Evolutionary conservation across 2,888 invertebrate species (phyloP), one percentile per base, ranked within the genome.

Genomic region (Andrena marginata): DNA sequence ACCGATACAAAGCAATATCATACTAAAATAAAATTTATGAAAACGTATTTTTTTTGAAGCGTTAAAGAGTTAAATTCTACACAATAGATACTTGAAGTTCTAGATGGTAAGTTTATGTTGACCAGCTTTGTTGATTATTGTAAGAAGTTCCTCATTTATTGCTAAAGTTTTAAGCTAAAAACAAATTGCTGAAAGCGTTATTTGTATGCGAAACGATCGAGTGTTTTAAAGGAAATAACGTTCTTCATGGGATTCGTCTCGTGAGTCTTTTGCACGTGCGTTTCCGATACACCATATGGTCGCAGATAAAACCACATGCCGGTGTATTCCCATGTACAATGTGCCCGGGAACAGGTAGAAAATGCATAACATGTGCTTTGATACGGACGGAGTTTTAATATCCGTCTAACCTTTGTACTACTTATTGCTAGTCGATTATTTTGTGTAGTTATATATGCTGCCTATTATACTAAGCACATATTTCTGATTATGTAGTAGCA

Each of bases 301-400:
- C 71, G 56, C 71, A 62, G 82, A 85, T 85, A 82, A 84, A 87
- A 88, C 90, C 90, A 91, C 90, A 91, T 91, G 90, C 84, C 84
- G 62, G 82, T 82, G 75, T 89, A 85, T 91, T 91, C 91, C 91
- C 91, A 91, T 89, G 87, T 83, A 82, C 77, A 73, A 80, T 73
- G 71, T 64, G 26, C 48, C 69, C 56, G 23, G 8, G 56, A 78
- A 77, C 89, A 89, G 87, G 87, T 87, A 86, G 68, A 85, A 78
- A 81, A 73, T 59, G 23, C 49, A 29, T 64, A 29, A 77, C 87
- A 84, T 89, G 86, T 88, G 82, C 70, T 77, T 13, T 49, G 26
- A 77, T 42, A 31, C 56, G 51, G n/a, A 73, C 49, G 2, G 68
- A 60, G 67, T 74, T 60, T 70, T 75, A 64, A 72, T 54, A 56